A percentile compares a stretch with the other conserved stretches of the same genome.
Conservation (phyloP, 1,140 invertebrate species). For the Drosophila saltans region DNA sequence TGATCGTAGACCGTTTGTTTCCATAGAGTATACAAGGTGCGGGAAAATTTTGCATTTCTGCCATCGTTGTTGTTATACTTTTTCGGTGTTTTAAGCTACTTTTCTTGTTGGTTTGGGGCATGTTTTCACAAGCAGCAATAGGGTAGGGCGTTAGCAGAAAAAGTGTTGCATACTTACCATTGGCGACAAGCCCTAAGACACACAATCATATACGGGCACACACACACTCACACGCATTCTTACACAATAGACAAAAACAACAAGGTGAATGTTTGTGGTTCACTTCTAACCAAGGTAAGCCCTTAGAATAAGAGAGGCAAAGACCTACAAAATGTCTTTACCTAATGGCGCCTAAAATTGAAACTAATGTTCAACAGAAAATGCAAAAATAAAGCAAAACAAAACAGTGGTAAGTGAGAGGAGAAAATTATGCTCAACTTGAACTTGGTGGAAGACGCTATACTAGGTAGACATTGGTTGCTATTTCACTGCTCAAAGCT, state of each 20-base stretch:
- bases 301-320: conserved; percentile 2
- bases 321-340: conserved; percentile 38
- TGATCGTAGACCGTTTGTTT: not conserved
- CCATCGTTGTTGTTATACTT: conserved; percentile 51
- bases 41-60: conserved; percentile 18
- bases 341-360: conserved; percentile 48
- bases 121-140: conserved; percentile 45
- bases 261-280: conserved; percentile 46
- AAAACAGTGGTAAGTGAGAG: conserved; percentile 29
- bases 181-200: conserved; percentile 37
- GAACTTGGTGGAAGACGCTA: conserved; percentile 28
- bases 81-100: conserved; percentile 73
- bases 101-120: conserved; percentile 45
- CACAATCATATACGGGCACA: conserved; percentile 1
- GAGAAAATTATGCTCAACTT: conserved; percentile 31
- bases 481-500: conserved; percentile 36
- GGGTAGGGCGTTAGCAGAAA: conserved; percentile 38
- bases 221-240: conserved; percentile 1
- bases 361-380: conserved; percentile 48
- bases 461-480: conserved; percentile 51
- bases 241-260: conserved; percentile 24
- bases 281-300: conserved; percentile 49
- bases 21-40: not conserved
- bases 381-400: conserved; percentile 41
- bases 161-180: conserved; percentile 73